Base-by-base conservation (phyloP, 2,113 vertebrate genomes). In the Edolisoma coerulescens region DNA sequence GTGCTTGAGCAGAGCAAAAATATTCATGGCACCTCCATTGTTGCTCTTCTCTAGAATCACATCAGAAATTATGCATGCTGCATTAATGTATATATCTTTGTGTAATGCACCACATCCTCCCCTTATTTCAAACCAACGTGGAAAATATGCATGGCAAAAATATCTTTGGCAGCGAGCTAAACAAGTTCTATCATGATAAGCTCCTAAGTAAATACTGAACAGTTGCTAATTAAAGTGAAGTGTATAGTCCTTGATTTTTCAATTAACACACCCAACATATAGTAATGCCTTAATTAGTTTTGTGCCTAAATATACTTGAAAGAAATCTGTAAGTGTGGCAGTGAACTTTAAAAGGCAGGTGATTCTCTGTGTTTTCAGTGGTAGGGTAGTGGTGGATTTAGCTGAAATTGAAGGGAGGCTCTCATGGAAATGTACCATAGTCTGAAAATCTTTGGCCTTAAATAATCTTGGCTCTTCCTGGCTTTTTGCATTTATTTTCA, bases 141-240 rank as follows among this genome's bases (percentile, higher is more conserved):
- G 60, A 77, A 85, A 74, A 56, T 23, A 35, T 6, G 22, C 16
- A 5, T 74, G 63, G 52, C 75, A 91, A 87, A 91, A 76, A 79
- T 90, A 77, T 59, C 35, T 76, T 69, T 73, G 79, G 84, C 84
- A 86, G 42, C 33, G 69, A 81, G 61, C 74, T 89, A 71, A 93
- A 47, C 47, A 60, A 85, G 17, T 44, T 78, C 15, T 64, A 65
- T 47, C 32, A 64, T 75, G 71, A 84, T 33, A 75, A 84, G 22
- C 39, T 90, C 37, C 64, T 9, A 39, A 88, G 67, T 83, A 94
- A 93, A 88, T 67, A 70, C 71, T 78, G 74, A 96, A 67, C 61
- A 85, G 70, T 85, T 95, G 79, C 84, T 97, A 89, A 96, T 96
- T 95, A 90, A 93, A 92, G 82, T 77, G 87, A 44, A 92, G 70